Conservation (phyloP, 2,113 vertebrate species). For the Pachyramphus minor region DNA sequence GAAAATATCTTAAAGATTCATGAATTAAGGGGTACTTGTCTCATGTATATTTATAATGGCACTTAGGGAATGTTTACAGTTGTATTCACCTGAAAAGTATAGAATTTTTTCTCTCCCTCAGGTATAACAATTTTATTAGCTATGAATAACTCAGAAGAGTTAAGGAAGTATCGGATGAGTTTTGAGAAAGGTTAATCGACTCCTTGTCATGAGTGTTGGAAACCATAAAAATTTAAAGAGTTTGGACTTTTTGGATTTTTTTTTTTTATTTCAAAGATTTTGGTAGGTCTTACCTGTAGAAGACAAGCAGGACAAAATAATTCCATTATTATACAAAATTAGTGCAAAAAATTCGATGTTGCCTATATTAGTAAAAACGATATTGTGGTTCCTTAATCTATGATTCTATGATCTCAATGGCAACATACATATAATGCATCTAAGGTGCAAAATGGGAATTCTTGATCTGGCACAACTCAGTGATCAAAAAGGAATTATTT, state of each 20-base stretch:
- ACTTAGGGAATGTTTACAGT: background rate
- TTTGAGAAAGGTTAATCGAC: background rate
- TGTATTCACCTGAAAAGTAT: background rate
- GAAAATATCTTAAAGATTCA: background rate
- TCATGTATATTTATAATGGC: background rate
- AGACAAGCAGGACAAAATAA: background rate
- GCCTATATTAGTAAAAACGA: background rate
- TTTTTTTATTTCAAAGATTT: background rate
- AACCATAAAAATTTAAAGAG: background rate
- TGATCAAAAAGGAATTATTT: background rate
- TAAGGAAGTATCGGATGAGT: background rate
- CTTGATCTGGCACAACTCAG: background rate
- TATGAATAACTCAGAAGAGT: background rate
- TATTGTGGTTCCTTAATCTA: background rate
- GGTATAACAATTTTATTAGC: background rate
- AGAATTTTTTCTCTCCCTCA: background rate
- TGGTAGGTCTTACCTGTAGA: background rate
- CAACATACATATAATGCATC: background rate
- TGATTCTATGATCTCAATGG: background rate
- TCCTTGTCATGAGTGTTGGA: background rate
- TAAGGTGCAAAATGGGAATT: background rate
- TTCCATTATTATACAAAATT: background rate
- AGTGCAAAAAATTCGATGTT: background rate
- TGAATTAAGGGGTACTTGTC: background rate
- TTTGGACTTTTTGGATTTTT: background rate